Evolutionary conservation across 2,113 vertebrate species (phyloP).

Genomic region (Indicator indicator): DNA sequence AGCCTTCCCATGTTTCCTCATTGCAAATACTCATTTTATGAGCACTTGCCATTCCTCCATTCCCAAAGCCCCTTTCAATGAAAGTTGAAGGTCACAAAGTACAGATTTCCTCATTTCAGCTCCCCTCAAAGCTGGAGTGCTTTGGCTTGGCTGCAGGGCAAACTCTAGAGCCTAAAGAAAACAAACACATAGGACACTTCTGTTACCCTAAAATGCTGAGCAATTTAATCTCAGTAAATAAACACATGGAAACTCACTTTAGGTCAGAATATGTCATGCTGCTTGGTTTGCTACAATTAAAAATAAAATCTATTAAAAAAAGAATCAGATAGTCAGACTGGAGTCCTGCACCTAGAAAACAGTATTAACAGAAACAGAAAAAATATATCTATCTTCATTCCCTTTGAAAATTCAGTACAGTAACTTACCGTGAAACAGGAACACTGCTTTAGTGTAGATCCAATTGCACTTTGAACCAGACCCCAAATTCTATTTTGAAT

Average conservation of each 20-base stretch:
- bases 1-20: not conserved
- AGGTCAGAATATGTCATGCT: not conserved
- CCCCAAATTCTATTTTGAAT: not conserved
- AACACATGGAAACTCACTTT: not conserved
- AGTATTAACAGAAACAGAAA: not conserved
- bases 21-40: not conserved
- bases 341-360: not conserved
- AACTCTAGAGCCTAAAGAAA: conserved; percentile 25
- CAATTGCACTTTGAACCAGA: not conserved
- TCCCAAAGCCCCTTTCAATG: not conserved
- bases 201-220: conserved; percentile 40
- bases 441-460: not conserved
- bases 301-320: not conserved
- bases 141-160: conserved; percentile 18
- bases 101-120: conserved; percentile 12
- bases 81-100: conserved; percentile 27
- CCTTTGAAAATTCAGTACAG: not conserved
- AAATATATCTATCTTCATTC: not conserved
- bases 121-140: not conserved
- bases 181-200: not conserved
- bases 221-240: conserved; percentile 28
- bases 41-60: not conserved
- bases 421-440: not conserved
- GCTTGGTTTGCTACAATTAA: not conserved
- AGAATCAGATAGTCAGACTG: not conserved